These are phyloP conservation scores for Acleris literana DNA, from an alignment of 2,888 invertebrate species.

Conservation along the genomic window DNA sequence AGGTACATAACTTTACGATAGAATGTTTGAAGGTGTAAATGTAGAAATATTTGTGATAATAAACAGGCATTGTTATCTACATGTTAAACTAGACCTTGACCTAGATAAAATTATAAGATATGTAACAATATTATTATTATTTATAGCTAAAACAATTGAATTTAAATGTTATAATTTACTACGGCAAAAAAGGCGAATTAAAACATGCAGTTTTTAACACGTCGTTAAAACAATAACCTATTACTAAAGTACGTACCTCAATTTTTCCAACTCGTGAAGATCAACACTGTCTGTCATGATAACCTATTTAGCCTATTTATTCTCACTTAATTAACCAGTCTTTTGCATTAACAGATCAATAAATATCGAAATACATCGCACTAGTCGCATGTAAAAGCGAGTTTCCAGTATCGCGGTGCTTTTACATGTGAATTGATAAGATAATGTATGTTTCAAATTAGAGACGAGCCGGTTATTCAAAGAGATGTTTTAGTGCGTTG, in stretches of 20 bases:
- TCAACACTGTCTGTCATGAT: conserved; percentile 66
- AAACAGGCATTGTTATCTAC: background rate
- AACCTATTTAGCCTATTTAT: conserved; percentile 32
- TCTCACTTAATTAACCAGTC: conserved; percentile 35
- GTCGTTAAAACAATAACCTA: no score
- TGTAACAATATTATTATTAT: no score
- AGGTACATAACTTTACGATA: no score
- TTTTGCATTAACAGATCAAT: conserved; percentile 39
- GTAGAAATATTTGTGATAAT: no score
- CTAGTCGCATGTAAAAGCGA: conserved; percentile 52
- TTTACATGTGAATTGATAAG: conserved; percentile 70
- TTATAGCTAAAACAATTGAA: no score
- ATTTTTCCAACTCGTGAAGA: conserved; percentile 67
- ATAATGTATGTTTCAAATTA: conserved; percentile 67
- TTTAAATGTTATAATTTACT: no score
- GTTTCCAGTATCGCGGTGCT: conserved; percentile 57
- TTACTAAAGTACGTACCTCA: conserved; percentile 57
- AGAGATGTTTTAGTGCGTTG: conserved; percentile 51
- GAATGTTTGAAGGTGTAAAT: no score
- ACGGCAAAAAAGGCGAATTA: no score
- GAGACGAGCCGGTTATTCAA: conserved; percentile 61
- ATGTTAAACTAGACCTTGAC: background rate
- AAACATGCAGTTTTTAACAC: no score
- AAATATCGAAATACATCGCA: conserved; percentile 51
- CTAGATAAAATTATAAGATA: background rate